phyloP scores from a whole-genome alignment of 2,797 vertebrate species.

The Antennarius maculatus region DNA sequence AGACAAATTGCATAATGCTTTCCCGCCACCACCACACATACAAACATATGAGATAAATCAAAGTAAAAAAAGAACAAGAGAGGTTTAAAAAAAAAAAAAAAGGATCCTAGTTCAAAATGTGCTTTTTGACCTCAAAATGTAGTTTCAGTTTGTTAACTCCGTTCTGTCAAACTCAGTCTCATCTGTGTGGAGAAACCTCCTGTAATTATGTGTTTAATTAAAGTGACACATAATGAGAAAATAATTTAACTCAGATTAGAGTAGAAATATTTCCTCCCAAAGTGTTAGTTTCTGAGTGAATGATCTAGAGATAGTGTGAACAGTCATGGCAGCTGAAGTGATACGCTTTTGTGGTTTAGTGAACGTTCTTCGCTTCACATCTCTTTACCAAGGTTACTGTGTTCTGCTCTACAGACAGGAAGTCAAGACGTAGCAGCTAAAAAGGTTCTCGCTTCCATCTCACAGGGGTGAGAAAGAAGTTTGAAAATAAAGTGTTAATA shows the following conservation, averaged over 20 bases:
- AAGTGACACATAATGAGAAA: constrained; percentile 1
- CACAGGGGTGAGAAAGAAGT: not conserved
- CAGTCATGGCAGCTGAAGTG: constrained; percentile 24
- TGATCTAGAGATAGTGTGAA: not conserved
- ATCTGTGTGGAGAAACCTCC: constrained; percentile 41
- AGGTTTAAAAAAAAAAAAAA: constrained; percentile 5
- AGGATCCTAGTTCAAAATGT: constrained; percentile 67
- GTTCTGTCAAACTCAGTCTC: constrained; percentile 46
- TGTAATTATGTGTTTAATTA: constrained; percentile 10
- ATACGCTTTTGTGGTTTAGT: constrained; percentile 52
- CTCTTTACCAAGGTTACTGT: constrained; percentile 12
- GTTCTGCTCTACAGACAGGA: constrained; percentile 17
- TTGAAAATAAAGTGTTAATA: constrained; percentile 32
- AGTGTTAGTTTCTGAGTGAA: constrained; percentile 23
- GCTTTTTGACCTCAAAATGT: constrained; percentile 62
- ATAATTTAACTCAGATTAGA: not conserved
- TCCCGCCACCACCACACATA: constrained; percentile 67
- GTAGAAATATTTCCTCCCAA: constrained; percentile 17
- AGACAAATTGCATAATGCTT: constrained; percentile 79
- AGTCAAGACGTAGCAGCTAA: constrained; percentile 28
- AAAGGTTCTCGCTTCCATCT: constrained; percentile 7
- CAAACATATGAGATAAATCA: constrained; percentile 34
- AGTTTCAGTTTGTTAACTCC: constrained; percentile 20
- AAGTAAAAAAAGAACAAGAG: not conserved
- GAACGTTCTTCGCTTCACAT: constrained; percentile 36